Percentiles rank a stretch among this genome's conserved stretches.
These are phyloP conservation scores for Lineus longissimus DNA, from an alignment of 1,140 invertebrate species.

Conservation along the genomic window DNA sequence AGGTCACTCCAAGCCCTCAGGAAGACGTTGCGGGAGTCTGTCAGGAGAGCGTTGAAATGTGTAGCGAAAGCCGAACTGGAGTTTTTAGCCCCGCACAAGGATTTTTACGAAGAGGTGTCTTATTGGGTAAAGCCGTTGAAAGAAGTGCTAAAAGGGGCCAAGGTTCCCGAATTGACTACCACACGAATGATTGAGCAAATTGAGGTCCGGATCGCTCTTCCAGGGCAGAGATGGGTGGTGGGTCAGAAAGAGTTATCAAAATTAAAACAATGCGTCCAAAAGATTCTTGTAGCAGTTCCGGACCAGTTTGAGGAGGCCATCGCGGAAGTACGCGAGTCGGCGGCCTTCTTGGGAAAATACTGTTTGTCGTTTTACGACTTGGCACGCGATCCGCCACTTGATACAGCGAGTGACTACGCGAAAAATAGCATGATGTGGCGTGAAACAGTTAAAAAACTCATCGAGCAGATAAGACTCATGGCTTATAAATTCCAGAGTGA, in stretches of 20 bases:
- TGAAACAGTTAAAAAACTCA: conserved; percentile 7
- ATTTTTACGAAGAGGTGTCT: background rate
- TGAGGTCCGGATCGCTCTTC: background rate
- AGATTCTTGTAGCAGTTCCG: background rate
- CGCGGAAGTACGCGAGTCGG: background rate
- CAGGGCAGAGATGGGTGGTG: background rate
- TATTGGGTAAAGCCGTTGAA: background rate
- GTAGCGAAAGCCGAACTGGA: background rate
- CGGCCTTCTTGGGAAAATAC: conserved; percentile 25
- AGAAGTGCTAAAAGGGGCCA: background rate
- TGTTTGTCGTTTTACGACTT: conserved; percentile 36
- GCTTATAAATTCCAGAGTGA: conserved; percentile 10
- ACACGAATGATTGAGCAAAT: background rate
- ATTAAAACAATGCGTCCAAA: background rate
- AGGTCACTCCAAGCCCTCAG: no score
- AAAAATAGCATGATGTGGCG: conserved; percentile 25
- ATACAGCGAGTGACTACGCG: conserved; percentile 31
- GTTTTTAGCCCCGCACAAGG: background rate
- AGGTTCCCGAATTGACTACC: background rate
- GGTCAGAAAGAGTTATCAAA: background rate
- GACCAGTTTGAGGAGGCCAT: conserved; percentile 8
- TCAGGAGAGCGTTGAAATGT: no score
- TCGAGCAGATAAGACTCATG: background rate
- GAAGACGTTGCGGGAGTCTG: no score
- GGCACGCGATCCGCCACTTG: conserved; percentile 24